phyloP scores from a whole-genome alignment of 2,888 invertebrate genomes.

The Plagodis pulveraria region DNA sequence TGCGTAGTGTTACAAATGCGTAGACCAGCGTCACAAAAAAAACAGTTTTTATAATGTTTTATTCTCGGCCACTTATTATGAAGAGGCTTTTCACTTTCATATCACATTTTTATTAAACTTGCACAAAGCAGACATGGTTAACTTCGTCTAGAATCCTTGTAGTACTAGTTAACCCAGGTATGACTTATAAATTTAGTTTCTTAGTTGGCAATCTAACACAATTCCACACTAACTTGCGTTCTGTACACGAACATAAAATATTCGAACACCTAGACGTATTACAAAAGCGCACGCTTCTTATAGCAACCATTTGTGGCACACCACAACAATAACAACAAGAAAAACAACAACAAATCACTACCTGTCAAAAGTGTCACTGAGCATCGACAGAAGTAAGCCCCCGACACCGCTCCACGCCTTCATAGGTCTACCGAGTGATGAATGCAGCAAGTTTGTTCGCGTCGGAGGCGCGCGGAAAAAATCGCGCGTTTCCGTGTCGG shows the following conservation, averaged over 20 bases:
- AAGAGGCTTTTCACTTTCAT: too few species aligned
- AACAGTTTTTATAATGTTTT: too few species aligned
- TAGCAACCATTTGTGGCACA: constrained; percentile 7
- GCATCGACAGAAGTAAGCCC: constrained; percentile 20
- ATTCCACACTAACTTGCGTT: too few species aligned
- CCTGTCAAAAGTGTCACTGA: constrained; percentile 19
- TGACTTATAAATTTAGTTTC: too few species aligned
- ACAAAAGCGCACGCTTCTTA: neutral
- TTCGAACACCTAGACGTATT: neutral
- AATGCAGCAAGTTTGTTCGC: constrained; percentile 76
- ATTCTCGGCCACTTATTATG: too few species aligned
- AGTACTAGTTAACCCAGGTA: too few species aligned
- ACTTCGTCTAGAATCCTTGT: too few species aligned
- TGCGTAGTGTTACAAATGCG: constrained; percentile 42
- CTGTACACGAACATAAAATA: too few species aligned
- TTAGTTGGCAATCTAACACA: too few species aligned
- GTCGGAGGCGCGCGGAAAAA: constrained; percentile 70
- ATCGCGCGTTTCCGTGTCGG: constrained; percentile 60
- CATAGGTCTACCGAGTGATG: constrained; percentile 64
- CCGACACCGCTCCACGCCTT: constrained; percentile 28
- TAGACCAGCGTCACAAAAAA: constrained; percentile 37
- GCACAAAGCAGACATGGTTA: too few species aligned
- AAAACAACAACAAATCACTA: constrained; percentile 21
- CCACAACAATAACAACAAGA: constrained; percentile 17
- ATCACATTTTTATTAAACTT: too few species aligned